Evolutionary conservation across 1,140 invertebrate genomes (phyloP).

Genomic region (Nomia melanderi): DNA sequence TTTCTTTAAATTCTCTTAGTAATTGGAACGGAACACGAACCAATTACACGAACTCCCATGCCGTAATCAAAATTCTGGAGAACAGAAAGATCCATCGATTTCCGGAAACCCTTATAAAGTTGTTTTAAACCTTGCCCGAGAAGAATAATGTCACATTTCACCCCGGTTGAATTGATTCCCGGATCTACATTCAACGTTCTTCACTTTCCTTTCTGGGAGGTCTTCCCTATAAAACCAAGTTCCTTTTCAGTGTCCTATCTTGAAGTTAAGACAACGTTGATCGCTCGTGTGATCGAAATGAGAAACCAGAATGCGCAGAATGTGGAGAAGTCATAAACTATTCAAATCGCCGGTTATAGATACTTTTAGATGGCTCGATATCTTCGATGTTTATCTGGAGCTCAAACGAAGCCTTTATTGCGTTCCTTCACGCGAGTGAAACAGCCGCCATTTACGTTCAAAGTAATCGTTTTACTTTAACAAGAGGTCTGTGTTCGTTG

Average conservation of each 20-base stretch:
- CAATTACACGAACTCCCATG: neutral
- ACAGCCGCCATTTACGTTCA: neutral
- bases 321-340: neutral
- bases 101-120: neutral
- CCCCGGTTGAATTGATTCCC: neutral
- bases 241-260: no score
- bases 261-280: no score
- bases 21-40: conserved; percentile 2
- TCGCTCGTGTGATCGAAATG: neutral
- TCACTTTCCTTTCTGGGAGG: no score
- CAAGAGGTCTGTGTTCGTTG: neutral
- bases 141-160: no score
- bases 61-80: neutral
- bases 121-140: no score
- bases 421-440: neutral
- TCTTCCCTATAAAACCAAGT: no score
- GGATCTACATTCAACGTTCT: neutral
- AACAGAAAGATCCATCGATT: neutral
- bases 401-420: conserved; percentile 1
- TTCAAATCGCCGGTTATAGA: neutral
- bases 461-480: neutral
- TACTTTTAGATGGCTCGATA: neutral
- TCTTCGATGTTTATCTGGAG: conserved; percentile 8
- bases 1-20: no score
- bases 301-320: no score